phyloP scores from a whole-genome alignment of 2,888 invertebrate genomes.

The Coenonympha glycerion region DNA sequence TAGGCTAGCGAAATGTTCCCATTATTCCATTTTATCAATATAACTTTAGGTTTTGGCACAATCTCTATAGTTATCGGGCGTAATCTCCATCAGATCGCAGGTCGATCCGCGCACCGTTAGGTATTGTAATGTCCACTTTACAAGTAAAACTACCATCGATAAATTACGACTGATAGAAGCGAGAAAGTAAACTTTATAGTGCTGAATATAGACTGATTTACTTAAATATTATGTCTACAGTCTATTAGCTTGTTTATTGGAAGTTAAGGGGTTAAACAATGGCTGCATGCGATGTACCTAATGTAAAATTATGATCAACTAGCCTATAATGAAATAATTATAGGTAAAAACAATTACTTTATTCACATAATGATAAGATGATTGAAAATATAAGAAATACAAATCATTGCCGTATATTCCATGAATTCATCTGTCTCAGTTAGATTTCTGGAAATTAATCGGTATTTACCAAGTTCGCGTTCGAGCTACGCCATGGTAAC shows the following conservation, averaged over 20 bases:
- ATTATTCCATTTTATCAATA: not conserved
- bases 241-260: no score
- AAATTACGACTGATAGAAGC: slow-evolving; percentile 5
- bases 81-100: slow-evolving; percentile 14
- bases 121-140: slow-evolving; percentile 17
- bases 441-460: not conserved
- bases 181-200: not conserved
- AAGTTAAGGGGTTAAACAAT: no score
- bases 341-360: no score
- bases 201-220: not conserved
- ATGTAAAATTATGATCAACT: no score
- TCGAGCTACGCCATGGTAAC: slow-evolving; percentile 1
- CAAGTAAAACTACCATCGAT: slow-evolving; percentile 9
- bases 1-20: not conserved
- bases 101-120: slow-evolving; percentile 16
- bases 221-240: no score
- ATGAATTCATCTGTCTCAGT: no score
- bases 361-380: no score
- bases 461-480: not conserved
- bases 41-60: not conserved
- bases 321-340: no score
- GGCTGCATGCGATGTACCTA: no score
- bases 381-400: no score
- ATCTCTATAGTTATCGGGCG: slow-evolving; percentile 8
- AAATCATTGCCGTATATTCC: no score